Evolutionary conservation across 2,797 vertebrate species (phyloP).

Genomic region (Anniella stebbinsi): DNA sequence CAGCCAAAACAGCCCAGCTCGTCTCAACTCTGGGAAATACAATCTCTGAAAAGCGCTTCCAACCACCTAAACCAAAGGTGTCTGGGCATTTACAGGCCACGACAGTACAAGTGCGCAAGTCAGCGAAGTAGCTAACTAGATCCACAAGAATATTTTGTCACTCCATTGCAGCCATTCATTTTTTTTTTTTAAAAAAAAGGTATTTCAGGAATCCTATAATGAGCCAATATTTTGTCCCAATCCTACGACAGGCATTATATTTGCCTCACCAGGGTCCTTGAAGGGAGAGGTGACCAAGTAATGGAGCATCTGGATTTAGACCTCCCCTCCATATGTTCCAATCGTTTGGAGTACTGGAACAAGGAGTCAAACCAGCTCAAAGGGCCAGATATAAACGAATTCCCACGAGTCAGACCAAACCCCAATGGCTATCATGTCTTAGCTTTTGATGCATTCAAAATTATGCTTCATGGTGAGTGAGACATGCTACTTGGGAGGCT

Average conservation of each 20-base stretch:
- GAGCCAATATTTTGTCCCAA: neutral
- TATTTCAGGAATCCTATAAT: neutral
- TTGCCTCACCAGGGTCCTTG: neutral
- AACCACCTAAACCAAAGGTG: neutral
- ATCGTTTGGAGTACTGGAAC: neutral
- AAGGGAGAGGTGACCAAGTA: too few species aligned
- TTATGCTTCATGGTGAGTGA: neutral
- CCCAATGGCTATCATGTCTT: neutral
- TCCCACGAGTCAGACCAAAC: neutral
- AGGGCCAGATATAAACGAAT: neutral
- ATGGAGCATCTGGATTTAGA: neutral
- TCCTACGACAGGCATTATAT: too few species aligned
- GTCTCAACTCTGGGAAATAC: neutral
- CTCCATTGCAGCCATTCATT: neutral
- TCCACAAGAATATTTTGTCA: neutral
- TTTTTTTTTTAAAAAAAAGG: neutral
- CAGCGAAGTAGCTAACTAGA: neutral
- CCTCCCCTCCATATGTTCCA: neutral
- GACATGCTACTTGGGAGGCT: neutral
- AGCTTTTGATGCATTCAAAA: too few species aligned
- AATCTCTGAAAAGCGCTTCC: neutral
- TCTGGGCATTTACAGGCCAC: neutral
- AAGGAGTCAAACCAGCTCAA: neutral
- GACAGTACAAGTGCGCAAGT: neutral
- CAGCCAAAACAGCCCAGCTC: neutral